A percentile compares a stretch with the other conserved stretches of the same genome.
Evolutionary conservation across 2,888 invertebrate genomes (phyloP).

Genomic region (Macaria notata): DNA sequence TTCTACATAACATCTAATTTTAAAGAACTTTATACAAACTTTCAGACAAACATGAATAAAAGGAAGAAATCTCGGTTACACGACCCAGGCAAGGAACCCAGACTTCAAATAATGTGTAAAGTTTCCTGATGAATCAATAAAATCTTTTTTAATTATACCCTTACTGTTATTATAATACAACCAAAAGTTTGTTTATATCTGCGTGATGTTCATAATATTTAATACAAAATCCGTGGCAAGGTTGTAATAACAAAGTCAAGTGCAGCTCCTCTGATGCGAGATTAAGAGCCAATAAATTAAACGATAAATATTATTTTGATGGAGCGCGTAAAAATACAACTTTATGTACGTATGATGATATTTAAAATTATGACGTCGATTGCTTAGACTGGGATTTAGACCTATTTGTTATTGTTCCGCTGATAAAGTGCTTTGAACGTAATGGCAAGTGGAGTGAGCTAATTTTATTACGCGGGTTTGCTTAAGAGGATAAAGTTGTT

Average conservation of each 20-base stretch:
- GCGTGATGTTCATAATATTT: constrained; percentile 26
- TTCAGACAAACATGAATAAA: too few species aligned
- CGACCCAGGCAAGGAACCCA: too few species aligned
- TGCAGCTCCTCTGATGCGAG: constrained; percentile 25
- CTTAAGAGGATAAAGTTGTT: too few species aligned
- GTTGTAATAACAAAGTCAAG: constrained; percentile 32
- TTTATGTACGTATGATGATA: constrained; percentile 9
- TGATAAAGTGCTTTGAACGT: constrained; percentile 5
- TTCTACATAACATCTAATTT: too few species aligned
- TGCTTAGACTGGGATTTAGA: constrained; percentile 1
- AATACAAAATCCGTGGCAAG: constrained; percentile 25
- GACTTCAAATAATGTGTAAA: too few species aligned
- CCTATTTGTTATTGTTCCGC: constrained; percentile 14
- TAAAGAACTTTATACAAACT: too few species aligned
- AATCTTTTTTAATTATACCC: too few species aligned
- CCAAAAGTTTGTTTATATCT: constrained; percentile 21
- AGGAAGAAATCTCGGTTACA: too few species aligned
- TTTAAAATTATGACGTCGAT: constrained; percentile 14
- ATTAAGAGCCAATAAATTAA: constrained; percentile 30
- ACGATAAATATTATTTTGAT: constrained; percentile 28
- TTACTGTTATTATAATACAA: background rate
- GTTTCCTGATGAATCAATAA: too few species aligned
- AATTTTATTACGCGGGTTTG: background rate
- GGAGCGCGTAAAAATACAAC: constrained; percentile 17
- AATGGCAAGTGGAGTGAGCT: constrained; percentile 4